Evolutionary conservation across 2,888 invertebrate species (phyloP).

Genomic region (Hypselothyrea guttata): DNA sequence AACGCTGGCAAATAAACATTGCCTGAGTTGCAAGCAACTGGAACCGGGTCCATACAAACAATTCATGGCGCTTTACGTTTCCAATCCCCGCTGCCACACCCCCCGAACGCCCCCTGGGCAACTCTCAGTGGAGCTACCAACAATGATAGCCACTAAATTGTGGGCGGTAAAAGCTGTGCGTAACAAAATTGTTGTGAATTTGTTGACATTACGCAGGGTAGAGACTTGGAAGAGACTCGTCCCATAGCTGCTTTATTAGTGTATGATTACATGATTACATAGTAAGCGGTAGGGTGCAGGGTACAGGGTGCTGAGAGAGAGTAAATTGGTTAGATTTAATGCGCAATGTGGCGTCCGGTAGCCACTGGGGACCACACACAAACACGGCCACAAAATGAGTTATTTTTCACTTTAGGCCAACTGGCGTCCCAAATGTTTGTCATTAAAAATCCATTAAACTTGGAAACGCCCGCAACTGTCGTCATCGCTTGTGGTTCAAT

Average conservation of each 20-base stretch:
- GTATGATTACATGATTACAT: slow-evolving; percentile 43
- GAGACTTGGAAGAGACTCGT: neutral
- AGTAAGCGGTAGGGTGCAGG: neutral
- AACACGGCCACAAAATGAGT: too few relatives aligned
- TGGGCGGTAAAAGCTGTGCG: slow-evolving; percentile 59
- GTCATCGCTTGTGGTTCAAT: slow-evolving; percentile 55
- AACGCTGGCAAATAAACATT: slow-evolving; percentile 34
- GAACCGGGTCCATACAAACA: slow-evolving; percentile 26
- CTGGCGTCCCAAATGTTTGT: slow-evolving; percentile 49
- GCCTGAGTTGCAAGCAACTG: slow-evolving; percentile 37
- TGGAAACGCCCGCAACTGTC: slow-evolving; percentile 48
- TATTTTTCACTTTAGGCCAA: slow-evolving; percentile 58
- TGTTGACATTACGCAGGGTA: slow-evolving; percentile 56
- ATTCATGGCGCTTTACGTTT: slow-evolving; percentile 22
- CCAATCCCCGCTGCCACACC: neutral
- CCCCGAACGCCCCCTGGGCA: neutral
- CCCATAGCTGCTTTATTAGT: slow-evolving; percentile 13
- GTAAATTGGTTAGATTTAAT: too few relatives aligned
- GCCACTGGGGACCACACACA: slow-evolving; percentile 29
- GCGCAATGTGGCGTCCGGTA: neutral
- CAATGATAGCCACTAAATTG: slow-evolving; percentile 48
- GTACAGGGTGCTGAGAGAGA: neutral
- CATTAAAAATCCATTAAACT: slow-evolving; percentile 72
- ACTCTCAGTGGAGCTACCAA: slow-evolving; percentile 1
- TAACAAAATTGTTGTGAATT: slow-evolving; percentile 63